Evolutionary conservation across 2,113 vertebrate genomes (phyloP).

Genomic region (Terrapene triunguis): DNA sequence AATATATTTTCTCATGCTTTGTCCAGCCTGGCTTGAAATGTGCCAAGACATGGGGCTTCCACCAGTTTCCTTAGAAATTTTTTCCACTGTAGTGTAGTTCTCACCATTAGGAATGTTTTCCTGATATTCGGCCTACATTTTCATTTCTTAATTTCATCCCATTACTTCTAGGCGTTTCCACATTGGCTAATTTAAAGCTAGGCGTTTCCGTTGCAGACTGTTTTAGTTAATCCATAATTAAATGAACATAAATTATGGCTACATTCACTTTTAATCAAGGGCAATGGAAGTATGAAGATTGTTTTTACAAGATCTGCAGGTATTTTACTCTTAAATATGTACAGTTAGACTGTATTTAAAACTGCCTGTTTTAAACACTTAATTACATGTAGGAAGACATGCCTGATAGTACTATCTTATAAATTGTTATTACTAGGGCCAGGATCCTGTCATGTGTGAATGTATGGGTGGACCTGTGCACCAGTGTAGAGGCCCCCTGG

Average conservation of each 20-base stretch:
- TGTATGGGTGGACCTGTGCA: not conserved
- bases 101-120: constrained; percentile 64
- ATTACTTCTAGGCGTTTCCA: constrained; percentile 24
- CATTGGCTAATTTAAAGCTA: constrained; percentile 15
- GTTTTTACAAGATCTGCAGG: not conserved
- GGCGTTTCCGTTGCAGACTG: constrained; percentile 21
- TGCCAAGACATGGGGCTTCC: constrained; percentile 41
- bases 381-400: not conserved
- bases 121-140: constrained; percentile 46
- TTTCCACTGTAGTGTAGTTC: constrained; percentile 35
- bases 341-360: not conserved
- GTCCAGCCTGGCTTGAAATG: constrained; percentile 11
- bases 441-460: not conserved
- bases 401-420: not conserved
- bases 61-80: not conserved
- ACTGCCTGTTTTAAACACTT: constrained; percentile 9
- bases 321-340: not conserved
- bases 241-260: not conserved
- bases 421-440: not conserved
- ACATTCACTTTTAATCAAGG: constrained; percentile 8
- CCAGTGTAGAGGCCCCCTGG: not conserved
- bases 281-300: not conserved
- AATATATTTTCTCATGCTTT: constrained; percentile 45
- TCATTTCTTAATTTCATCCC: constrained; percentile 58
- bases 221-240: constrained; percentile 21